phyloP scores from a whole-genome alignment of 2,113 vertebrate species.

The Turdus rufiventris region DNA sequence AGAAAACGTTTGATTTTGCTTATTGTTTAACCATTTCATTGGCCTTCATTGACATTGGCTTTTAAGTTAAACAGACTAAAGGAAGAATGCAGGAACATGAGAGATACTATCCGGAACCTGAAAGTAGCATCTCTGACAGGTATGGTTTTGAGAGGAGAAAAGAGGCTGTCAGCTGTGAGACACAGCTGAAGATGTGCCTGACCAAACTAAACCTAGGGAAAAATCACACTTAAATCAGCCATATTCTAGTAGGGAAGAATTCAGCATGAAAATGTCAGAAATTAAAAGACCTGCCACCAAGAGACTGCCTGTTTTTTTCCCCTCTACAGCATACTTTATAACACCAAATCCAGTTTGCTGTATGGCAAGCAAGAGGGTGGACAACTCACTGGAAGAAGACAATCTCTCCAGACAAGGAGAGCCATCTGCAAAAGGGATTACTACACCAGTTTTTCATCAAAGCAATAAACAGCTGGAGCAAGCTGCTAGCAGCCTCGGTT shows the following conservation, averaged over 20 bases:
- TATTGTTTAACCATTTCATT: background rate
- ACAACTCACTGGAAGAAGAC: background rate
- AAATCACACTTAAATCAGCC: background rate
- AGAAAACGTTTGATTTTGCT: background rate
- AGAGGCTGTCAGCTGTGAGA: background rate
- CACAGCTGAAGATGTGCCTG: background rate
- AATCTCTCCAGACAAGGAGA: background rate
- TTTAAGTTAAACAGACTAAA: background rate
- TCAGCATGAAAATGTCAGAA: background rate
- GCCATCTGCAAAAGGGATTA: background rate
- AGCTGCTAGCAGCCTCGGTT: background rate
- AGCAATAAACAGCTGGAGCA: background rate
- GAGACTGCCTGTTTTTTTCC: background rate
- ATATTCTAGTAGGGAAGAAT: background rate
- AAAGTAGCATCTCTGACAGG: background rate
- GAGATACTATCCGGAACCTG: background rate
- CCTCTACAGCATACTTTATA: background rate
- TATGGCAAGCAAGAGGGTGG: background rate
- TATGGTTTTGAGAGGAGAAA: background rate
- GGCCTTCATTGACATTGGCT: background rate
- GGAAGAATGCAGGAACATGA: background rate
- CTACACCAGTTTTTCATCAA: background rate
- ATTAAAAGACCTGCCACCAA: background rate
- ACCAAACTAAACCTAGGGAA: background rate
- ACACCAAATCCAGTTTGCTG: background rate